Percentiles rank a stretch among this genome's conserved stretches.
These are phyloP conservation scores for Machaerirhynchus nigripectus DNA, from an alignment of 2,113 vertebrate species.

Conservation along the genomic window DNA sequence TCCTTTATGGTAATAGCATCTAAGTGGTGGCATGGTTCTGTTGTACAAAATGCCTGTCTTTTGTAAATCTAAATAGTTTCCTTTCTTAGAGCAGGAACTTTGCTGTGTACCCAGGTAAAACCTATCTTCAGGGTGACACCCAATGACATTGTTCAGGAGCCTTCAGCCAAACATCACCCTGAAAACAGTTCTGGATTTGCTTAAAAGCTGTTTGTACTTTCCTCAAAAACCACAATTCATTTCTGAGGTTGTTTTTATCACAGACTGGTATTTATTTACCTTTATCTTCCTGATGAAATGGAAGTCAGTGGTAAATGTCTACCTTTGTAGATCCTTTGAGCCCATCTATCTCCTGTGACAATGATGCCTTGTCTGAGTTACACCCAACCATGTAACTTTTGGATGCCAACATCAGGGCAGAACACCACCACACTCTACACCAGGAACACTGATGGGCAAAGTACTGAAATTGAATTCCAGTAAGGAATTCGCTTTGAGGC, in stretches of 20 bases:
- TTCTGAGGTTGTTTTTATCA: not conserved
- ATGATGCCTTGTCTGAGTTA: not conserved
- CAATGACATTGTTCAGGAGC: not conserved
- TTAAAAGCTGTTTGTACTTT: not conserved
- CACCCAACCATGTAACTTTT: accelerated
- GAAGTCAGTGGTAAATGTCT: not conserved
- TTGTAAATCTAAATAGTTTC: not conserved
- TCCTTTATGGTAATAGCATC: not conserved
- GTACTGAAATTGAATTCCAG: not conserved
- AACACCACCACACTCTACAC: not conserved
- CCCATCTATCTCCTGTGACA: not conserved
- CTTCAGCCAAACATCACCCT: not conserved
- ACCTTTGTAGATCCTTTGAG: not conserved
- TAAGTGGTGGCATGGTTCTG: not conserved
- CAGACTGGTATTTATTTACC: not conserved
- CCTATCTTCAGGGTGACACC: not conserved
- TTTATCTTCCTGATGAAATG: not conserved
- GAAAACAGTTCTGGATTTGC: not conserved
- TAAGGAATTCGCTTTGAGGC: not conserved
- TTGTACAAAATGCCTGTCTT: not conserved
- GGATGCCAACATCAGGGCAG: not conserved
- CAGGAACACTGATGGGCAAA: not conserved
- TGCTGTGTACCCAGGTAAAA: not conserved
- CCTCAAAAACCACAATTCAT: not conserved
- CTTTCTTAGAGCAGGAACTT: not conserved